Conservation (phyloP, 30 jellyfish, hydroid and myxozoan species). For the Chironex yamaguchii region DNA sequence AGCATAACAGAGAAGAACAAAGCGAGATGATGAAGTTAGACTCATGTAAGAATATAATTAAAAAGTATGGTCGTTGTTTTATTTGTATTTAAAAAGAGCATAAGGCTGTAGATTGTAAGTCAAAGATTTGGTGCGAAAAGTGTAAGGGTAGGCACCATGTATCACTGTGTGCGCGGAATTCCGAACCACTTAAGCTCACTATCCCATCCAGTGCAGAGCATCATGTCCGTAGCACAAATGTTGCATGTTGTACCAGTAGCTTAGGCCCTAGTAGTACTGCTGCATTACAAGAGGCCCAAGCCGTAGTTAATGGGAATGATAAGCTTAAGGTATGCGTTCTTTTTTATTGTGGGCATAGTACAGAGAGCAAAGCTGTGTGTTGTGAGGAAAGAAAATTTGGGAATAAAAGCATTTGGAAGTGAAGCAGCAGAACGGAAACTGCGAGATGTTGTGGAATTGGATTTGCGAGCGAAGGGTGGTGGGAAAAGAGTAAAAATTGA, state of each 20-base stretch:
- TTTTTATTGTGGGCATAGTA: background rate
- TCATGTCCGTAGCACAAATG: constrained; percentile 14
- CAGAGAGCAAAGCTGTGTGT: background rate
- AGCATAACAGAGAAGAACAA: background rate
- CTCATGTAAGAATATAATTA: background rate
- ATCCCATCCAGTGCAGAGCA: background rate
- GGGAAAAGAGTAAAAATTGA: constrained; percentile 2
- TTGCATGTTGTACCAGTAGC: no score
- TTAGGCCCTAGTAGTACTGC: no score
- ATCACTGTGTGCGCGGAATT: background rate
- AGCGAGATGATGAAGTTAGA: background rate
- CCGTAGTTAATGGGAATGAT: background rate
- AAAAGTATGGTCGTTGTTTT: constrained; percentile 17
- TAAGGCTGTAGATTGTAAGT: background rate
- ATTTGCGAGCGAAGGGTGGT: background rate
- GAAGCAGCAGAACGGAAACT: background rate
- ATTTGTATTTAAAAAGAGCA: constrained; percentile 12
- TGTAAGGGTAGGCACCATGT: constrained; percentile 4
- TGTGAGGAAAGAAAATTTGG: constrained; percentile 10
- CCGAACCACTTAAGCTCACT: background rate
- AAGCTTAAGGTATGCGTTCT: background rate
- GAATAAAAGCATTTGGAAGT: constrained; percentile 1
- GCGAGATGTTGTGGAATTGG: constrained; percentile 3
- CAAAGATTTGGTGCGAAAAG: no score
- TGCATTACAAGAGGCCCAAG: background rate